Base-by-base conservation (phyloP, 1,140 invertebrate species). In the Drosophila dunni region DNA sequence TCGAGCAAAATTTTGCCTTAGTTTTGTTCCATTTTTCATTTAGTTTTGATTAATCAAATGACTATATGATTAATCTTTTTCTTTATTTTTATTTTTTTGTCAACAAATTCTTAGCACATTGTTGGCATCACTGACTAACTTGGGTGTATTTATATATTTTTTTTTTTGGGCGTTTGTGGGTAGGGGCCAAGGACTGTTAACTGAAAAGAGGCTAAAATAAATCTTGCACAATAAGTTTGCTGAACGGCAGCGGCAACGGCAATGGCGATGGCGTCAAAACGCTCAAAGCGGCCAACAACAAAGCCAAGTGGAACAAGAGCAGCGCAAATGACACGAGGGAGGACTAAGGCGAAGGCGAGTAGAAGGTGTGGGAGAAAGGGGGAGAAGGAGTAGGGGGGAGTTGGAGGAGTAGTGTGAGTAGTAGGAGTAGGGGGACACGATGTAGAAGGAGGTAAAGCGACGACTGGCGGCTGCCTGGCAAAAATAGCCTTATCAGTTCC, bases 401-500 rank as follows among this genome's bases (percentile, higher is more conserved):
- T 0, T 2, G 10, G 13, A 13, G 29, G 45, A 13, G 42, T 33
- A 15, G 66, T 15, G 3, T 2, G 1, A 24, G 24, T 2, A 24
- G 24, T 3, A 1, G 24, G 24, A 24, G 17, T 29, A n/a, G 60
- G 15, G 17, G 17, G 17, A 20, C 1, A 20, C 1, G 17, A 1
- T 20, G 17, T 20, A 24, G 17, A 9, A 0, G 57, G 44, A 44
- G 46, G 17, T 46, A 60, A 50, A 62, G 48, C 36, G 70, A 48
- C 62, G 53, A 76, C 68, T 63, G 77, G 63, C 79, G 77, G 76
- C 66, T 78, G 80, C 78, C 83, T 64, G 79, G 77, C 82, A 86
- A 88, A 89, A 88, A 91, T 91, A 86, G 84, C 89, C 89, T 91
- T 91, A 91, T 91, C 89, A 91, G 89, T 86, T 86, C 83, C 83